These are phyloP conservation scores for Anarhynchus alexandrinus DNA, from an alignment of 2,113 vertebrate species.

Conservation along the genomic window DNA sequence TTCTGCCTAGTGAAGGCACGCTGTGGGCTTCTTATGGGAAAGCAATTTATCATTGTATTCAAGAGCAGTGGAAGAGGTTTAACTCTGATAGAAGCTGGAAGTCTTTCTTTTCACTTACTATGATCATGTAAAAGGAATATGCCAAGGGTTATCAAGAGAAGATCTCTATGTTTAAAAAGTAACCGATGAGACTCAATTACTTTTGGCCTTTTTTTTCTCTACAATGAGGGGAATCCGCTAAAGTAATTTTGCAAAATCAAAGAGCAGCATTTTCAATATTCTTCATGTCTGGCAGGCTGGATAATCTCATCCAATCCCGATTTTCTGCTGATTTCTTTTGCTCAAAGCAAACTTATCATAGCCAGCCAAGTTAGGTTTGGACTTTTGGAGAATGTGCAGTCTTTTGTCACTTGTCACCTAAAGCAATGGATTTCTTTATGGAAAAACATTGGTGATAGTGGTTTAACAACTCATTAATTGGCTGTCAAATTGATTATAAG, in stretches of 20 bases:
- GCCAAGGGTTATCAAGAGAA: constrained; percentile 35
- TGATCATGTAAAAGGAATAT: neutral
- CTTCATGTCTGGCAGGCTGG: neutral
- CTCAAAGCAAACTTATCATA: neutral
- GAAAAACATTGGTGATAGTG: neutral
- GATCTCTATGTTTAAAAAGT: constrained; percentile 42
- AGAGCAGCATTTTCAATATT: neutral
- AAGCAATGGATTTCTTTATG: neutral
- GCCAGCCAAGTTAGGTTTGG: neutral
- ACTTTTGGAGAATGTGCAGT: neutral
- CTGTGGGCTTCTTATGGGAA: constrained; percentile 18
- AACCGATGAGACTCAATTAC: neutral
- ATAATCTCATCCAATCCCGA: neutral
- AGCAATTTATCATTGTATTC: constrained; percentile 15
- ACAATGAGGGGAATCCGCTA: neutral
- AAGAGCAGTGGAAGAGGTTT: neutral
- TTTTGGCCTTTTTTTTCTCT: neutral
- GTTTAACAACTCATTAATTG: neutral
- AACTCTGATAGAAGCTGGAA: neutral
- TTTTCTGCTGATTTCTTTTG: neutral
- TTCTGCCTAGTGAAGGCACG: constrained; percentile 40
- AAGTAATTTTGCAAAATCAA: neutral
- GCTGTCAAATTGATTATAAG: neutral
- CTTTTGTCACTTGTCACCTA: neutral
- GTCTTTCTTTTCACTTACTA: neutral